These are phyloP conservation scores for Gila robusta DNA, from an alignment of 2,797 vertebrate species.

Conservation along the genomic window DNA sequence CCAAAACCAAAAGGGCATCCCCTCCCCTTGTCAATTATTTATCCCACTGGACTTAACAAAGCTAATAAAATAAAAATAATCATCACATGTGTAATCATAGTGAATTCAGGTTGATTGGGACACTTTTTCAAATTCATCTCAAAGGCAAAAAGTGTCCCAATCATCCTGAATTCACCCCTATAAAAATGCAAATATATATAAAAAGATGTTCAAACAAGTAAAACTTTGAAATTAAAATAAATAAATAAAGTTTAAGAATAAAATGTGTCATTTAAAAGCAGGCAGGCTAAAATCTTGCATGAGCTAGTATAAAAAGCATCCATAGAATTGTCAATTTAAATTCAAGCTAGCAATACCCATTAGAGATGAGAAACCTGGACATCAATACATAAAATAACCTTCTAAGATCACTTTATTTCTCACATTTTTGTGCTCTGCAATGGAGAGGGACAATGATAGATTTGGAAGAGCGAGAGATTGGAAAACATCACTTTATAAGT, in stretches of 20 bases:
- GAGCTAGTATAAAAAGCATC: background rate
- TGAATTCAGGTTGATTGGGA: too few species aligned
- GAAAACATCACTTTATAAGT: background rate
- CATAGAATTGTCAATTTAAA: background rate
- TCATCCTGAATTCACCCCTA: background rate
- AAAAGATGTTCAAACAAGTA: background rate
- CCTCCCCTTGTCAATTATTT: slow-evolving; percentile 35
- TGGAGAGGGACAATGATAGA: background rate
- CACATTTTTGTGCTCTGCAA: background rate
- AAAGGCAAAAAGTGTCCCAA: too few species aligned
- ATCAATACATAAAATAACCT: background rate
- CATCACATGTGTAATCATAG: slow-evolving; percentile 23
- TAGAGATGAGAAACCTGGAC: background rate
- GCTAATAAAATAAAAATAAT: slow-evolving; percentile 19
- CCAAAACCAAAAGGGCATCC: slow-evolving; percentile 62
- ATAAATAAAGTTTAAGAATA: background rate
- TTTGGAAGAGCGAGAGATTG: background rate
- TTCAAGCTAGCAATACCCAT: background rate
- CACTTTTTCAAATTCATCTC: too few species aligned
- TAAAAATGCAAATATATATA: background rate
- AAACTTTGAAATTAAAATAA: background rate
- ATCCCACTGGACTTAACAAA: background rate
- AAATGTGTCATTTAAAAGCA: background rate
- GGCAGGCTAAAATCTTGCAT: background rate
- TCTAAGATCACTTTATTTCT: background rate